Base-by-base conservation (phyloP, 2,888 invertebrate species). In the Lycocerus yunnanus region DNA sequence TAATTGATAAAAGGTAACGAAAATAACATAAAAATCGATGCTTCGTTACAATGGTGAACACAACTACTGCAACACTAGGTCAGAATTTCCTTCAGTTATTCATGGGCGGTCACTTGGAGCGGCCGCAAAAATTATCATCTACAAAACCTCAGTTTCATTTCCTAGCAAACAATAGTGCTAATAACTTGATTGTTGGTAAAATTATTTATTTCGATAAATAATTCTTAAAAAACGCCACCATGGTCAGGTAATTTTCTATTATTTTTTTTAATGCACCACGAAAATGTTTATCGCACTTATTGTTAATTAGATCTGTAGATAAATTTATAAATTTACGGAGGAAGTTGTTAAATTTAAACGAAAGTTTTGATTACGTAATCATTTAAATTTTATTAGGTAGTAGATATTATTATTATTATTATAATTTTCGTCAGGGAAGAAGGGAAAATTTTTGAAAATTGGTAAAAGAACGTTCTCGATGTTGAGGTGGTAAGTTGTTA, bases 81-180 rank as follows among this genome's bases (percentile, higher is more conserved):
- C 74, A 18, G 74, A 70, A 60, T 74, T 74, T 74, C 71, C 71
- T 74, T 58, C 70, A 75, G 75, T 75, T 69, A 70, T 75, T 71
- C 75, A 70, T 73, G 72, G 60, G 66, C 70, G 70, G 75, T 73
- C 69, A 61, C 14, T 72, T 72, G 72, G 63, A 59, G 27, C 72
- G 61, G 69, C 27, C 27, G 59, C 66, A 63, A 60, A 60, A 72
- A 72, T 27, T 43, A 43, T 43, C 43, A 43, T 43, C 43, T 43
- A n/a, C 43, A 43, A 43, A 43, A 43, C 43, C 43, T 43, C n/a
- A 43, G 43, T 43, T 43, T 43, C 2, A 43, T 43, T 43, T 43
- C 43, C 43, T 43, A 43, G 8, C 43, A 43, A n/a, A 43, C 43
- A 43, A 43, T 43, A 43, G 43, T 43, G 43, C 43, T n/a, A 43